Base-by-base conservation (phyloP, 2,797 vertebrate species). In the Balearica regulorum region DNA sequence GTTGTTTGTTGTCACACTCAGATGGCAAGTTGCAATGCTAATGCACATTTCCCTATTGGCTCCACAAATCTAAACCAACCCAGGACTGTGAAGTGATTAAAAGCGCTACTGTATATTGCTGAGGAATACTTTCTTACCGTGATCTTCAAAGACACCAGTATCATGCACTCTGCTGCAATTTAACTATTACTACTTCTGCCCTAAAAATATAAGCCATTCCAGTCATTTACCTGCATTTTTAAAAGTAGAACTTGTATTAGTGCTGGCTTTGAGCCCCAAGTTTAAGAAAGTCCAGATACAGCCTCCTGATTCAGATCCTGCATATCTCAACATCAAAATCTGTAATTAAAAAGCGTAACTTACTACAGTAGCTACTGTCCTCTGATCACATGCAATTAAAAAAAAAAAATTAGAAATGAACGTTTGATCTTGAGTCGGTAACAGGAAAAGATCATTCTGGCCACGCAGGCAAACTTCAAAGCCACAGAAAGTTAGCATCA, bases 1-100 rank as follows among this genome's bases (percentile, higher is more conserved):
- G 94, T 41, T 80, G 94, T 87, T 90, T 87, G 90, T 48, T 94
- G 94, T 89, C 95, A 91, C 81, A 33, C 87, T 93, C 65, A 43
- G 91, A 83, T 51, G 65, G 76, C 41, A 73, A 86, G 77, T 5
- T 79, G 53, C 91, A 94, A 46, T 54, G 62, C 80, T 86, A 81
- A 83, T 17, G 48, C 53, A 57, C 54, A 76, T 93, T 53, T 89
- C 94, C 93, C 91, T 53, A 25, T 11, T 80, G 93, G 83, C 90
- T 92, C 83, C 83, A 75, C 8, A n/a, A 89, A 95, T 25, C 64
- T 57, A 51, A 91, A 86, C 60, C 87, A 64, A 26, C 39, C 49
- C 91, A 60, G 75, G 77, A 53, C 58, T 43, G 35, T 14, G 46
- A 91, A 89, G 90, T 87, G 93, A 91, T 82, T 94, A 77, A 12